Evolutionary conservation across 2,888 invertebrate species (phyloP).

Genomic region (Pherbina coryleti): DNA sequence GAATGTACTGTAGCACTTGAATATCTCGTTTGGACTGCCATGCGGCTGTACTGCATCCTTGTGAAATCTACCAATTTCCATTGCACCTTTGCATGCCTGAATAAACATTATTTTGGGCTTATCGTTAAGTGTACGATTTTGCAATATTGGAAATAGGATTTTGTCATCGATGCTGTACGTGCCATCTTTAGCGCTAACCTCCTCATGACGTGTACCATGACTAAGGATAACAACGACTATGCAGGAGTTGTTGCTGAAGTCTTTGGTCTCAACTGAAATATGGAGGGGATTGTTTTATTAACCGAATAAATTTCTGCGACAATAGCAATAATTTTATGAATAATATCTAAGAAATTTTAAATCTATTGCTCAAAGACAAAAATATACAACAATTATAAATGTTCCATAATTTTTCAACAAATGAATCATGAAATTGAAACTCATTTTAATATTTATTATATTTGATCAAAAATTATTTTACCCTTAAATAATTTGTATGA

Average conservation of each 20-base stretch:
- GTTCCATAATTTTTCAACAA: no score
- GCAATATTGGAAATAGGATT: conserved; percentile 63
- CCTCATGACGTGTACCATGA: conserved; percentile 64
- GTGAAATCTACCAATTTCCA: conserved; percentile 56
- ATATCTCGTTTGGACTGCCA: conserved; percentile 62
- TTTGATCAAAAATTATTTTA: no score
- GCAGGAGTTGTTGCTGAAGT: conserved; percentile 60
- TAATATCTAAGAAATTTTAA: background rate
- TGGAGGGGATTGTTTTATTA: background rate
- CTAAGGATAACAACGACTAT: conserved; percentile 63
- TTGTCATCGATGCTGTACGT: conserved; percentile 63
- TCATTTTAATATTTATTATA: no score
- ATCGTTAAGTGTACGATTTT: conserved; percentile 59
- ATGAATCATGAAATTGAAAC: no score
- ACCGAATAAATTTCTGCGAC: background rate
- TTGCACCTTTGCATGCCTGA: conserved; percentile 67
- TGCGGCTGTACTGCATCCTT: conserved; percentile 59
- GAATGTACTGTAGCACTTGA: conserved; percentile 68
- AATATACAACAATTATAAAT: no score
- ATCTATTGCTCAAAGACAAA: background rate
- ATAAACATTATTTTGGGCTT: conserved; percentile 68
- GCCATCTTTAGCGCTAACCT: conserved; percentile 62
- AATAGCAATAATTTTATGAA: background rate
- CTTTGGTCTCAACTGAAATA: conserved; percentile 58
- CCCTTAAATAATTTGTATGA: no score